Evolutionary conservation across 23 tunicate species (phyloP).

Genomic region (Styela plicata): DNA sequence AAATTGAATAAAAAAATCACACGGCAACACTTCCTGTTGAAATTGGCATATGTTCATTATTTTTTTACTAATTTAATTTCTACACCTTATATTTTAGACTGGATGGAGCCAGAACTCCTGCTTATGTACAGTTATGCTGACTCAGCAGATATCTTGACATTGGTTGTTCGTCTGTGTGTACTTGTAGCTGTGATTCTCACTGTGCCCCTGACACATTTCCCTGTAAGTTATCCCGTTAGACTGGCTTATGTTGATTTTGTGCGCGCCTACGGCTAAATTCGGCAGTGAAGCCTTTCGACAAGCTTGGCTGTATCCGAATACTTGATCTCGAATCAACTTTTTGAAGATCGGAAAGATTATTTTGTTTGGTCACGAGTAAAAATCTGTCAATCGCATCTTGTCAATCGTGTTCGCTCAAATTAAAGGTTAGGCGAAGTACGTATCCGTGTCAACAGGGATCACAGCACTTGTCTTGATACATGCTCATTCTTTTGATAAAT

Average conservation of each 20-base stretch:
- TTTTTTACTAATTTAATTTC: neutral
- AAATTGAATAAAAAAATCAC: neutral
- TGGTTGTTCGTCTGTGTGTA: conserved; percentile 89
- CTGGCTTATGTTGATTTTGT: too few species aligned
- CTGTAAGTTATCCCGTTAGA: conserved; percentile 68
- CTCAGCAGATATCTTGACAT: conserved; percentile 68
- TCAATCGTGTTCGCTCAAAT: too few species aligned
- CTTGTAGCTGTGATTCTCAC: conserved; percentile 93
- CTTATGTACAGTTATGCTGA: conserved; percentile 95
- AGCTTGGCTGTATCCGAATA: too few species aligned
- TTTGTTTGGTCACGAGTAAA: neutral
- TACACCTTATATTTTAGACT: conserved; percentile 84
- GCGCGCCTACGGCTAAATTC: too few species aligned
- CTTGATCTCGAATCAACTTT: too few species aligned
- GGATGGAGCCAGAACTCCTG: conserved; percentile 96
- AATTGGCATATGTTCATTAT: neutral
- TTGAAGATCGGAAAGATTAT: neutral
- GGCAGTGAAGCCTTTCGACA: too few species aligned
- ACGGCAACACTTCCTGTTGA: neutral
- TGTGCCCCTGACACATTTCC: conserved; percentile 95
- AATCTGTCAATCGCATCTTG: too few species aligned
- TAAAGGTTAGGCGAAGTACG: too few species aligned
- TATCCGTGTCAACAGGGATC: too few species aligned
- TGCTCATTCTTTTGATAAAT: too few species aligned
- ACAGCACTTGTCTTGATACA: too few species aligned